Conservation (phyloP, 2,113 vertebrate species). For the Neolamprologus toae region DNA sequence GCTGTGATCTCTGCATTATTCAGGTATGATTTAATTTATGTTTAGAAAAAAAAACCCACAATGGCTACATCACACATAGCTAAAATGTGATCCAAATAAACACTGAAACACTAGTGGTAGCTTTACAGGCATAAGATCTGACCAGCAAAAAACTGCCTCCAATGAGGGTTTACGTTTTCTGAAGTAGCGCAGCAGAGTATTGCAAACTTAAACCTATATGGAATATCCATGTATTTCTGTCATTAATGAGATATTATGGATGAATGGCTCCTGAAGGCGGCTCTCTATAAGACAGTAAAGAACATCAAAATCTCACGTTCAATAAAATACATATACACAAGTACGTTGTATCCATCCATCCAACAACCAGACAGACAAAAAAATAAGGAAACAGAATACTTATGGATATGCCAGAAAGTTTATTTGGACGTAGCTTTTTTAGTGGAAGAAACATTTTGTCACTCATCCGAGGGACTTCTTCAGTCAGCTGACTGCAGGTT, state of each 20-base stretch:
- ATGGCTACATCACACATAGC: background rate
- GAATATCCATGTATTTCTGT: background rate
- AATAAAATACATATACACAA: background rate
- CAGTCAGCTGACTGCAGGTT: background rate
- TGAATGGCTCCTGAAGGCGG: background rate
- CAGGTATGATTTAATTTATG: background rate
- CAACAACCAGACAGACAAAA: background rate
- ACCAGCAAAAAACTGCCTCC: background rate
- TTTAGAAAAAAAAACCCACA: rapidly evolving
- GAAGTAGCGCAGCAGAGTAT: background rate
- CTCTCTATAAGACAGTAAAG: background rate
- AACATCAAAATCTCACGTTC: background rate
- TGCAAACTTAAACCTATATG: background rate
- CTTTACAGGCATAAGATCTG: background rate
- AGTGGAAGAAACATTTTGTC: background rate
- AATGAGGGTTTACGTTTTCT: background rate
- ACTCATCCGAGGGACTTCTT: background rate
- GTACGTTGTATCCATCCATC: background rate
- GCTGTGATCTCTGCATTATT: background rate
- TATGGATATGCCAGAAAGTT: background rate
- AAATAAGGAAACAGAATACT: background rate
- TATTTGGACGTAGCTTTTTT: background rate
- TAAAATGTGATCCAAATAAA: background rate
- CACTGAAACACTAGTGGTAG: background rate
- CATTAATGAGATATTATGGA: background rate